Conservation (phyloP, 2,888 invertebrate species). For the Spisula subtruncata region DNA sequence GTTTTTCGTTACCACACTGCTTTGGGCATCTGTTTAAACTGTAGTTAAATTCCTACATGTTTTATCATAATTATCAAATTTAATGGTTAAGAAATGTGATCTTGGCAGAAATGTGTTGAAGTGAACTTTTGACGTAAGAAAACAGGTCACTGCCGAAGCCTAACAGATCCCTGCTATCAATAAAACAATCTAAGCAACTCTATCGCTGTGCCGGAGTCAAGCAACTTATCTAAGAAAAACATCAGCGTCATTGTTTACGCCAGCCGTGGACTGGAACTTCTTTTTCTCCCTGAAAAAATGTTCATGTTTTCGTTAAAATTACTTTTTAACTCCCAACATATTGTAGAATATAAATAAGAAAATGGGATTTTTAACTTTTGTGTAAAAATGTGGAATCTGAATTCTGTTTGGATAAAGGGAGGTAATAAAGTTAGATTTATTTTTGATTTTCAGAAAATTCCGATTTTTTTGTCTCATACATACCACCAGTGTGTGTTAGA, state of each 20-base stretch:
- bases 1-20: constrained; percentile 33
- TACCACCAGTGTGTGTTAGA: too few species aligned
- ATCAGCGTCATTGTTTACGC: constrained; percentile 65
- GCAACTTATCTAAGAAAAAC: constrained; percentile 67
- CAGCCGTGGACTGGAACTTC: constrained; percentile 49
- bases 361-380: constrained; percentile 28
- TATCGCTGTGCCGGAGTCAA: constrained; percentile 56
- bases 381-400: constrained; percentile 13
- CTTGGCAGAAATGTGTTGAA: constrained; percentile 71
- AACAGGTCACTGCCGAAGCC: constrained; percentile 71
- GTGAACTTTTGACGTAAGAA: constrained; percentile 67
- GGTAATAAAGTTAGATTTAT: neutral
- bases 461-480: constrained; percentile 1
- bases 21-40: constrained; percentile 58
- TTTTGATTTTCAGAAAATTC: neutral
- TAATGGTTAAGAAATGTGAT: constrained; percentile 68
- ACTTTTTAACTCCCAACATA: constrained; percentile 42
- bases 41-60: constrained; percentile 57
- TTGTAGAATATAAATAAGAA: constrained; percentile 26
- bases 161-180: constrained; percentile 65
- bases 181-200: constrained; percentile 54
- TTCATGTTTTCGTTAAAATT: constrained; percentile 42
- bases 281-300: constrained; percentile 17
- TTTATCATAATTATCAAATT: constrained; percentile 71
- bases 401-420: constrained; percentile 20